Evolutionary conservation across 2,888 invertebrate genomes (phyloP), one percentile per base, ranked within the genome.

Genomic region (Lasioglossum figueresi): DNA sequence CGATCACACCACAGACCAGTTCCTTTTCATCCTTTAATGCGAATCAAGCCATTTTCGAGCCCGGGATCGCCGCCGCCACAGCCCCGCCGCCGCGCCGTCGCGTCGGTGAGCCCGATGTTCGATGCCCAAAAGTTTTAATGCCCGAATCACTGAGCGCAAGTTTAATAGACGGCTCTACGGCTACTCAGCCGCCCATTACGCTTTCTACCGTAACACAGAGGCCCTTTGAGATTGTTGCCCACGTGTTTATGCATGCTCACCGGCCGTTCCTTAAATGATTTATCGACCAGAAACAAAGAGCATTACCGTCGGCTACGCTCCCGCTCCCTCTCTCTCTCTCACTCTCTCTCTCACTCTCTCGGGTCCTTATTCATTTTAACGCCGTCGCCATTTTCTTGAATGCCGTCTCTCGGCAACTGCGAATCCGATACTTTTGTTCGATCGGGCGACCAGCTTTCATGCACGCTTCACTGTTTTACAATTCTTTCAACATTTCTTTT

Each of bases 51-150:
- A 80, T 80, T 86, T 84, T 86, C 82, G 75, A n/a, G n/a, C 56
- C 10, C 3, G 68, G 75, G 76, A 77, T 79, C 71, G 76, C 1
- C 3, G 48, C 19, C 8, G 52, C n/a, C n/a, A n/a, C n/a, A n/a
- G n/a, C n/a, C n/a, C n/a, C n/a, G n/a, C n/a, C n/a, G n/a, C n/a
- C n/a, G n/a, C n/a, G n/a, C 2, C 23, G 23, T 8, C 52, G 43
- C 10, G 23, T 23, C 48, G 48, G 48, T 10, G 12, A 43, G 16
- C 73, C n/a, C 48, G 84, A 73, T 84, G 77, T 77, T 76, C 76
- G 83, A 81, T 85, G 84, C 79, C 86, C 88, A 80, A 89, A 91
- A 91, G 89, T 91, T 92, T 91, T 92, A 91, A 92, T 89, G 84
- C 85, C 86, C 82, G 90, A 88, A 88, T 91, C 90, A 91, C 84